Base-by-base conservation (phyloP, 1,140 invertebrate genomes). In the Hycleus phaleratus region DNA sequence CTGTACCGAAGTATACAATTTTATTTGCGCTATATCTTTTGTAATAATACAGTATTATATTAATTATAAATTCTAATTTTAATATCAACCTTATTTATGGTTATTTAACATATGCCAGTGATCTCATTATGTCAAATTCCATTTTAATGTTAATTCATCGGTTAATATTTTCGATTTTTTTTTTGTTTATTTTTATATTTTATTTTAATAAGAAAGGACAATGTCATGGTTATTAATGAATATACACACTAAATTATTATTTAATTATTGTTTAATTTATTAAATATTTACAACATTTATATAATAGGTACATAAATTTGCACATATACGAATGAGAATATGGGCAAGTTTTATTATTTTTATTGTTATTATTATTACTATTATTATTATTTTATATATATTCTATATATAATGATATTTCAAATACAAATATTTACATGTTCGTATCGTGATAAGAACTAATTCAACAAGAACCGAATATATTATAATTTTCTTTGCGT, bases 341-440 rank as follows among this genome's bases (percentile, higher is more conserved):
- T 32, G 26, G 26, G 3, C 12, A 12, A 12, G 12, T 32, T 32
- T 32, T 32, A 32, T 7, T 32, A 7, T 32, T 0, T 4, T 32
- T 4, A 4, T 50, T 50, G 2, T 50, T 40, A 50, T 39, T 52
- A 45, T 46, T 18, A 32, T 32, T 32, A 5, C 1, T 32, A 5
- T 32, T 32, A 7, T 32, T 32, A 7, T 32, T 32, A 32, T 32
- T 32, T 4, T 32, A 5, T 32, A 5, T 7, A 7, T 32, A 5
- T 32, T 32, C 7, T 32, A 32, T 32, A 32, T 18, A 18, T 18
- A 40, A 25, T 49, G 45, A 53, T 53, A 53, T 42, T 53, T 45
- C 44, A 53, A 52, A 53, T 53, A 53, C 51, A 53, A 53, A 53
- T 53, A 53, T 53, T 53, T 53, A 53, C 51, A 53, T 53, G 49